A percentile compares a stretch with the other conserved stretches of the same genome.
Evolutionary conservation across 92 coral and sea anemone species (phyloP).

Genomic region (Siderastrea siderea): DNA sequence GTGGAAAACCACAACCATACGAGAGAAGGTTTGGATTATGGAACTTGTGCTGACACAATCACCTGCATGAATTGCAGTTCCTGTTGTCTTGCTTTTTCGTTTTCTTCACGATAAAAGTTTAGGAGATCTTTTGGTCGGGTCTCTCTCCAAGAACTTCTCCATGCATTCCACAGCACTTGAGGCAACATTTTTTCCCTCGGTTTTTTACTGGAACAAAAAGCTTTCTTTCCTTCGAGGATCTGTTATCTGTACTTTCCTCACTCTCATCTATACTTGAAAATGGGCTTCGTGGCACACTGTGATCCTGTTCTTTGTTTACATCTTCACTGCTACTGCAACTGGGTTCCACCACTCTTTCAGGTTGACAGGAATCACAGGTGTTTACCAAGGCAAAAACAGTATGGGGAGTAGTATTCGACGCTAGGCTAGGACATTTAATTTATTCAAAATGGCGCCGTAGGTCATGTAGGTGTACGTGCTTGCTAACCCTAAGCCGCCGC

Average conservation of each 20-base stretch:
- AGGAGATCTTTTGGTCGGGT: slow-evolving; percentile 64
- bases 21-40: slow-evolving; percentile 15
- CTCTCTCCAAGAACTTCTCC: slow-evolving; percentile 46
- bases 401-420: no score
- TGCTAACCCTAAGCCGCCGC: no score
- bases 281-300: slow-evolving; percentile 33
- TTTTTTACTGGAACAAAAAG: slow-evolving; percentile 26
- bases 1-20: slow-evolving; percentile 22
- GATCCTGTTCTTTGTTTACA: background rate
- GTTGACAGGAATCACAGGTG: slow-evolving; percentile 44
- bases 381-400: slow-evolving; percentile 42
- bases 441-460: no score
- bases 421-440: no score
- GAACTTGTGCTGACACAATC: slow-evolving; percentile 28
- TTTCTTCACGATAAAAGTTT: slow-evolving; percentile 46
- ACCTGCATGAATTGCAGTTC: slow-evolving; percentile 48
- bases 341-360: slow-evolving; percentile 38
- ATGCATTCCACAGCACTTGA: slow-evolving; percentile 44
- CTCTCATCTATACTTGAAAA: slow-evolving; percentile 25
- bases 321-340: slow-evolving; percentile 30
- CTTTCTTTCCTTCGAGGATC: slow-evolving; percentile 15
- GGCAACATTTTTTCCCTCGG: slow-evolving; percentile 17
- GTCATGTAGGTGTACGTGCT: no score
- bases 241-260: slow-evolving; percentile 8
- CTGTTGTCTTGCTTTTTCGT: slow-evolving; percentile 45